Conservation (phyloP, 2,888 invertebrate species). For the Dicyrtoma fusca region DNA sequence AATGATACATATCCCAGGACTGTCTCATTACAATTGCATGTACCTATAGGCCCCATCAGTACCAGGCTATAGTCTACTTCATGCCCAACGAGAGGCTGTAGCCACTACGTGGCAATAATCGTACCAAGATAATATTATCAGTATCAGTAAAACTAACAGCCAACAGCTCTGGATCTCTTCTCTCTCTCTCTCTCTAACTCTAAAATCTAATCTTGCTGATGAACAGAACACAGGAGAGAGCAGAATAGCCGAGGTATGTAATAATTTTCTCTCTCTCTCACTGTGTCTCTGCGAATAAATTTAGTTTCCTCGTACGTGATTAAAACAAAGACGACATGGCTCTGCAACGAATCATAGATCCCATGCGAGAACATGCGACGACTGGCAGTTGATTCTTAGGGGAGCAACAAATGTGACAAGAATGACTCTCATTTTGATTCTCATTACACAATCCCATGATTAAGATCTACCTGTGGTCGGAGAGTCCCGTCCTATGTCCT, state of each 20-base stretch:
- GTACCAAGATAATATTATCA: too few relatives aligned
- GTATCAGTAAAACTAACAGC: too few relatives aligned
- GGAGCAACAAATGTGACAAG: constrained; percentile 42
- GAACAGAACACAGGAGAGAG: background rate
- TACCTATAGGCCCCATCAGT: too few relatives aligned
- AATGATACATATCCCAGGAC: background rate
- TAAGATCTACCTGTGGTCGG: constrained; percentile 47
- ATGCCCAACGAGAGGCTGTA: too few relatives aligned
- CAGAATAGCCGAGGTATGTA: constrained; percentile 3
- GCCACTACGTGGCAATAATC: too few relatives aligned
- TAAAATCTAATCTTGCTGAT: background rate
- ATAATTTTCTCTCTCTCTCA: constrained; percentile 7
- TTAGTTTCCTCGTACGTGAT: constrained; percentile 48
- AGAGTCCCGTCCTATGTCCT: too few relatives aligned
- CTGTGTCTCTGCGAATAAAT: constrained; percentile 41
- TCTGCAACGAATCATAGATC: constrained; percentile 50
- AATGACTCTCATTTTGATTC: constrained; percentile 42
- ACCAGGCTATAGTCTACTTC: too few relatives aligned
- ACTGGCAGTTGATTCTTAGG: constrained; percentile 44
- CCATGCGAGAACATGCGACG: constrained; percentile 37
- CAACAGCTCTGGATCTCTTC: background rate
- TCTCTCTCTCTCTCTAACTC: constrained; percentile 9
- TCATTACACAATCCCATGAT: constrained; percentile 49
- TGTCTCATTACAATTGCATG: background rate
- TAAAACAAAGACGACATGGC: constrained; percentile 47